Conservation (phyloP, 2,797 vertebrate genomes). For the Enteromius thamalakanensis region DNA sequence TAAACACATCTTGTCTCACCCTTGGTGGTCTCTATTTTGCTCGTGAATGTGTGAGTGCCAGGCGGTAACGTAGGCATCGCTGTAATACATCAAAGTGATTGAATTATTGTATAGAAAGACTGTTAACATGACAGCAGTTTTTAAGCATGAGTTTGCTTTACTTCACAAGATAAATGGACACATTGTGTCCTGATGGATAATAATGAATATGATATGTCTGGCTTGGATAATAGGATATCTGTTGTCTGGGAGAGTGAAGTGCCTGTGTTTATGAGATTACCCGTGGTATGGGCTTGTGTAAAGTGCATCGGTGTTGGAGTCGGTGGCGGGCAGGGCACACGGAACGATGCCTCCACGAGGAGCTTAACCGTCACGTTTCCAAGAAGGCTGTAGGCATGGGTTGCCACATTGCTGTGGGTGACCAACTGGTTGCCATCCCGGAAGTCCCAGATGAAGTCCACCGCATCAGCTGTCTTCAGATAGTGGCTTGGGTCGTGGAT, state of each 20-base stretch:
- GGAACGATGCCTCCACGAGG: constrained; percentile 85
- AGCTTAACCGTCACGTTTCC: constrained; percentile 85
- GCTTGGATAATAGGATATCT: neutral
- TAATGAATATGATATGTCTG: constrained; percentile 16
- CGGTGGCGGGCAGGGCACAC: constrained; percentile 76
- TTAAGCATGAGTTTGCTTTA: neutral
- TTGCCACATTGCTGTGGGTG: constrained; percentile 78
- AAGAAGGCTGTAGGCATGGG: constrained; percentile 76
- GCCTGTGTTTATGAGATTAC: constrained; percentile 58
- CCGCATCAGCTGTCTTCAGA: constrained; percentile 80
- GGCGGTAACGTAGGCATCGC: constrained; percentile 63
- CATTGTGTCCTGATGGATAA: constrained; percentile 3
- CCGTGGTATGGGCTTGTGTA: constrained; percentile 61
- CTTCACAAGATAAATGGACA: neutral
- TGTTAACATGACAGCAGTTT: constrained; percentile 4
- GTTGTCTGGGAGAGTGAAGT: neutral
- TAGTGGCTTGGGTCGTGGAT: constrained; percentile 92
- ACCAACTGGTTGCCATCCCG: constrained; percentile 85
- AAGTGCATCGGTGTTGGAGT: constrained; percentile 63
- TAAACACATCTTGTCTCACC: constrained; percentile 45
- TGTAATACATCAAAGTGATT: constrained; percentile 33
- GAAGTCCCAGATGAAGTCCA: constrained; percentile 91
- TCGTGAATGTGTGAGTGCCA: constrained; percentile 63
- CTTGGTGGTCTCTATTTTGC: constrained; percentile 64
- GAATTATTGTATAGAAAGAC: neutral